These are phyloP conservation scores for Oligia fasciuncula DNA, from an alignment of 2,888 invertebrate genomes.

Conservation along the genomic window DNA sequence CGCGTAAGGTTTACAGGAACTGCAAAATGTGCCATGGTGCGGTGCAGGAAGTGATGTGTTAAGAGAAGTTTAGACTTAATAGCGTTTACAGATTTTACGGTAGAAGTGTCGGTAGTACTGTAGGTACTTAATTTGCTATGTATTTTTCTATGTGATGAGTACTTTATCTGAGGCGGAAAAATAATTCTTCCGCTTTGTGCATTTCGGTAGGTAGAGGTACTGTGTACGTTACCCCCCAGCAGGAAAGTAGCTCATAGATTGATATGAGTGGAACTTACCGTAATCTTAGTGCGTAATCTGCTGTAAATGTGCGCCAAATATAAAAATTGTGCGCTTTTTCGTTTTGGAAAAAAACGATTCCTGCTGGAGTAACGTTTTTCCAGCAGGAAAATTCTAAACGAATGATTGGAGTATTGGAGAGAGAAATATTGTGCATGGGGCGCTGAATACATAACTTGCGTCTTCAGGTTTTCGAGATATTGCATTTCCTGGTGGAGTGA, in stretches of 20 bases:
- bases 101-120: conserved; percentile 68
- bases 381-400: no score
- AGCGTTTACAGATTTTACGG: conserved; percentile 86
- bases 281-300: no score
- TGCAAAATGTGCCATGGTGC: conserved; percentile 53
- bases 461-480: no score
- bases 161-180: conserved; percentile 22
- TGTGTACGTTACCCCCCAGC: not conserved
- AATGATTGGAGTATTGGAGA: no score
- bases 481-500: no score
- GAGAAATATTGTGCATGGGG: no score
- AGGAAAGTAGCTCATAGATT: not conserved
- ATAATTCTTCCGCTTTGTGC: not conserved
- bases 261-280: no score
- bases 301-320: no score
- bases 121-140: conserved; percentile 48
- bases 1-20: conserved; percentile 51
- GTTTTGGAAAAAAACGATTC: no score
- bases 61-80: conserved; percentile 86
- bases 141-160: conserved; percentile 27
- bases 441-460: no score
- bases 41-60: conserved; percentile 84
- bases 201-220: not conserved
- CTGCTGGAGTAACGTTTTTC: no score
- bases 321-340: no score